Base-by-base conservation (phyloP, 2,888 invertebrate genomes). In the Elegia similella region DNA sequence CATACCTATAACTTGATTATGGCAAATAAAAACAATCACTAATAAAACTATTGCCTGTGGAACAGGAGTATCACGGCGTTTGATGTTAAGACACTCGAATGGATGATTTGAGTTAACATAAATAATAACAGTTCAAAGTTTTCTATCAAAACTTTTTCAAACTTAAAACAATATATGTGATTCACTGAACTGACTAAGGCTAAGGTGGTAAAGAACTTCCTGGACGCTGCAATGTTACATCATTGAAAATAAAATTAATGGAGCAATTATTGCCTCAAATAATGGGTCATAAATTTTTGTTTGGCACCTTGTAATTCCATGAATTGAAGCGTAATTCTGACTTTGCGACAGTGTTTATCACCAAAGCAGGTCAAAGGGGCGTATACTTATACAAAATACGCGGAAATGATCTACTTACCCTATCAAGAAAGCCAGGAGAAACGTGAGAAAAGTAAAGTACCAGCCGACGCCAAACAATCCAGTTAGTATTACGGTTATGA, bases 391-490 rank as follows among this genome's bases (percentile, higher is more conserved):
- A 13, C 1, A 29, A 50, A 38, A 34, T 12, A 16, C 10, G 32
- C 15, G 16, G 15, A 12, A 7, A 23, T 56, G 59, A 65, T 59
- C 60, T 59, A 80, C 88, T 87, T 75, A 90, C 90, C 90, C 90
- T 67, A 83, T 62, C 44, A 87, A 56, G 76, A 90, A 89, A n/a
- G 88, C 85, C 63, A 82, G 69, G 42, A 86, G 66, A 76, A 89
- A 82, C 52, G 80, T 77, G 63, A 89, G 67, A 67, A 89, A 68
- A 59, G 82, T 80, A 60, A 90, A 64, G 70, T 88, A 91, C 63
- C 82, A 73, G 56, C 86, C 82, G 62, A 91, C 78, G 54, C 91
- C 91, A 67, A 88, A 77, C 64, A 91, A 75, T 56, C 89, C 86
- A 62, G 85, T 84, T 42, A 81, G 65, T 60, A 88, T 83, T 53